Evolutionary conservation across 2,797 vertebrate genomes (phyloP).

Genomic region (Meriones psammophilus): DNA sequence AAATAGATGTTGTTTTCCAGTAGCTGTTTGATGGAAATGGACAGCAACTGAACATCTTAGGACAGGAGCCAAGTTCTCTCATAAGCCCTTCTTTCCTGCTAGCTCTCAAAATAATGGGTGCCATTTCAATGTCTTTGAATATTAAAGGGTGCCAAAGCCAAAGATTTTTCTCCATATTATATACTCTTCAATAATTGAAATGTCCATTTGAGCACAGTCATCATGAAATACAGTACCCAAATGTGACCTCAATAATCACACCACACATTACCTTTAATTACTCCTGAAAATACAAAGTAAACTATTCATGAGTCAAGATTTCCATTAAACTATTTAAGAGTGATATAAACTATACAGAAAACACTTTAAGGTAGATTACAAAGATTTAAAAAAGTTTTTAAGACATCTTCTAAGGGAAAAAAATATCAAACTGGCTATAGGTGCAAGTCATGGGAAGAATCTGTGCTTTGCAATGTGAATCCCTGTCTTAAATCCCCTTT

Average conservation of each 20-base stretch:
- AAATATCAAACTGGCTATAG: neutral
- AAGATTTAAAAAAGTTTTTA: neutral
- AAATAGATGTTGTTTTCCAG: neutral
- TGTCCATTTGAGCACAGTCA: neutral
- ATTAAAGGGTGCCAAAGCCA: neutral
- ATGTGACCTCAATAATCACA: neutral
- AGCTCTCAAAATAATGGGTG: conserved; percentile 3
- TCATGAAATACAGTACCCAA: neutral
- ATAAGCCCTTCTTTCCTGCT: neutral
- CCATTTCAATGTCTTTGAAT: neutral
- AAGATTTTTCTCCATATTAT: neutral
- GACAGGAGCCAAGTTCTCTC: neutral
- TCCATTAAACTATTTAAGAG: neutral
- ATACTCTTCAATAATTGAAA: conserved; percentile 34
- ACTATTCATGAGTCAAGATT: neutral
- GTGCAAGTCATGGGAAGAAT: neutral
- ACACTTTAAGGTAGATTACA: neutral
- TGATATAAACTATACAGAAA: neutral
- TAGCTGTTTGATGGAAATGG: neutral
- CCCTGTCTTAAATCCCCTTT: too few relatives aligned
- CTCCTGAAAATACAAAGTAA: conserved; percentile 45
- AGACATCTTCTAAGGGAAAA: neutral
- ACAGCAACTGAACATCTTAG: neutral
- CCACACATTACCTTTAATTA: neutral
- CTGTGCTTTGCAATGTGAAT: neutral